Percentiles rank a stretch among this genome's conserved stretches.
Evolutionary conservation across 2,113 vertebrate species (phyloP).

Genomic region (Oceanites oceanicus): DNA sequence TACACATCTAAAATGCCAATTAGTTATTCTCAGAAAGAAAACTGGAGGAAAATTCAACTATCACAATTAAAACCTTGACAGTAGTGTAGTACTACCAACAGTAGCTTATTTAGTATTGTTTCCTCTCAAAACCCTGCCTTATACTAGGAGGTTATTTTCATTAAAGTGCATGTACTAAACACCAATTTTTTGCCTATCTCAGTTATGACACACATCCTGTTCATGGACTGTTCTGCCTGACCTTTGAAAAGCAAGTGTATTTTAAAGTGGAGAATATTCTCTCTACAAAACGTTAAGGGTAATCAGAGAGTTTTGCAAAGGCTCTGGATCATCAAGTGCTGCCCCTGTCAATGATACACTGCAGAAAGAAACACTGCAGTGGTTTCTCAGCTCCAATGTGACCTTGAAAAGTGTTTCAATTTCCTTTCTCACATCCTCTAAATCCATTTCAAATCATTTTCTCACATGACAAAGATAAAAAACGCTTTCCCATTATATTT

Average conservation of each 20-base stretch:
- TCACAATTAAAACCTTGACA: background rate
- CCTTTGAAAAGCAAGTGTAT: background rate
- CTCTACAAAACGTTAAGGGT: background rate
- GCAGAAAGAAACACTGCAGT: background rate
- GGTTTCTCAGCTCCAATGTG: background rate
- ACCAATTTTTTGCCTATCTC: background rate
- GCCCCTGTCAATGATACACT: rapidly evolving
- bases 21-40: background rate
- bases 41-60: background rate
- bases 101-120: background rate
- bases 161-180: background rate
- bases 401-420: background rate
- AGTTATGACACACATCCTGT: background rate
- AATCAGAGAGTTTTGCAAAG: background rate
- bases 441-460: background rate
- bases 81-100: background rate
- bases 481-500: rapidly evolving
- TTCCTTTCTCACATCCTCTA: background rate
- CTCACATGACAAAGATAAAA: background rate
- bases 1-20: background rate
- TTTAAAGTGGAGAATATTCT: background rate
- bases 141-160: background rate
- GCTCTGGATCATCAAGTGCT: background rate
- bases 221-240: background rate
- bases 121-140: background rate